Percentiles rank a stretch among this genome's conserved stretches.
Evolutionary conservation across 2,888 invertebrate genomes (phyloP).

Genomic region (Acrobasis suavella): DNA sequence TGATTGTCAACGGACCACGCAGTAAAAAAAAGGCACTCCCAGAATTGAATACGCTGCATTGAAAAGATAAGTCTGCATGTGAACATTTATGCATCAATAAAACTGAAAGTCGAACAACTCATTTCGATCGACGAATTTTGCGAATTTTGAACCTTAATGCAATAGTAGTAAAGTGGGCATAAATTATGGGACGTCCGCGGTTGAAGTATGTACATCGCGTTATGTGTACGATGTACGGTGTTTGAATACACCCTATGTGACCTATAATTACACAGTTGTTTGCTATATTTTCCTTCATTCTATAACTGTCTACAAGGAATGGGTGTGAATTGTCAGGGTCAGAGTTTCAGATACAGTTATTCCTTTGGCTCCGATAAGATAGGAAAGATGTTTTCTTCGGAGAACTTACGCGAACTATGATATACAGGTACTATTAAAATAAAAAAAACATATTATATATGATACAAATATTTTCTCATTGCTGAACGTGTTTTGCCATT

Average conservation of each 20-base stretch:
- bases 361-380: too few relatives aligned
- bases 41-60: slow-evolving; percentile 47
- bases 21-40: slow-evolving; percentile 36
- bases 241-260: slow-evolving; percentile 18
- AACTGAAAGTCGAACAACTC: slow-evolving; percentile 44
- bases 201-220: slow-evolving; percentile 4
- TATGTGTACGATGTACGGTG: slow-evolving; percentile 5
- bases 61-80: slow-evolving; percentile 51
- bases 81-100: slow-evolving; percentile 42
- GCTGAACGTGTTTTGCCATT: too few relatives aligned
- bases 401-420: too few relatives aligned
- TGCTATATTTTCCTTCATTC: not conserved
- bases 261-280: slow-evolving; percentile 10
- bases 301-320: not conserved
- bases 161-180: not conserved
- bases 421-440: too few relatives aligned
- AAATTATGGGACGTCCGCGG: slow-evolving; percentile 6
- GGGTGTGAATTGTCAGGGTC: too few relatives aligned
- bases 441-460: too few relatives aligned
- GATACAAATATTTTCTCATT: too few relatives aligned
- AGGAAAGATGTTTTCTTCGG: too few relatives aligned
- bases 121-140: slow-evolving; percentile 31
- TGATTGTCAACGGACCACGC: slow-evolving; percentile 33
- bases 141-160: slow-evolving; percentile 30
- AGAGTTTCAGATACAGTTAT: too few relatives aligned